Evolutionary conservation across 2,888 invertebrate species (phyloP).

Genomic region (Eristalis intricaria): DNA sequence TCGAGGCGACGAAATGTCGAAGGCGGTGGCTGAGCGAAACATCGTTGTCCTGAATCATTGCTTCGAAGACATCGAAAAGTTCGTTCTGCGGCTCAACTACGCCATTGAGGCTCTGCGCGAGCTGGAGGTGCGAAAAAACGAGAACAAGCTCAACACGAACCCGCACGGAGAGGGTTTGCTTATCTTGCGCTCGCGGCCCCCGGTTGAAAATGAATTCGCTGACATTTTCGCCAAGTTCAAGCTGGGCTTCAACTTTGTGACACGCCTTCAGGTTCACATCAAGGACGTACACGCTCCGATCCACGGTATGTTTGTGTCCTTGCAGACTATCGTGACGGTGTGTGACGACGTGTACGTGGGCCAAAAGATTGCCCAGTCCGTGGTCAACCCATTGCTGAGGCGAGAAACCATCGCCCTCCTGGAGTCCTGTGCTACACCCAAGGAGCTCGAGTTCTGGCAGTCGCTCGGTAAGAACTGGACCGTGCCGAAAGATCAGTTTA

Average conservation of each 20-base stretch:
- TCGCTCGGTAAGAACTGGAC: conserved; percentile 98
- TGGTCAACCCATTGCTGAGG: conserved; percentile 94
- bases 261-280: conserved; percentile 97
- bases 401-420: conserved; percentile 95
- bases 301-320: conserved; percentile 98
- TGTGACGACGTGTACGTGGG: conserved; percentile 94
- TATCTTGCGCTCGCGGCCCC: conserved; percentile 96
- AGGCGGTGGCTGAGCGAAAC: conserved; percentile 94
- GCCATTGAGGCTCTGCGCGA: conserved; percentile 97
- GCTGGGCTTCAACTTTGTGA: conserved; percentile 96
- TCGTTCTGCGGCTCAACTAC: conserved; percentile 97
- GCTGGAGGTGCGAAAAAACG: conserved; percentile 90
- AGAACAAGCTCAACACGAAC: conserved; percentile 81
- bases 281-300: conserved; percentile 98
- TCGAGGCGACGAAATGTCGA: conserved; percentile 82
- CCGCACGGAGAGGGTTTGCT: conserved; percentile 95
- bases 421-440: conserved; percentile 96
- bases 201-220: conserved; percentile 96
- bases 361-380: conserved; percentile 90
- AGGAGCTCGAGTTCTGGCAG: conserved; percentile 98
- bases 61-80: conserved; percentile 99
- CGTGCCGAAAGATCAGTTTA: conserved; percentile 96
- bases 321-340: conserved; percentile 97
- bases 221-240: conserved; percentile 99
- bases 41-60: conserved; percentile 97